phyloP scores from a whole-genome alignment of 1,140 invertebrate genomes.

The Drosophila ananassae region DNA sequence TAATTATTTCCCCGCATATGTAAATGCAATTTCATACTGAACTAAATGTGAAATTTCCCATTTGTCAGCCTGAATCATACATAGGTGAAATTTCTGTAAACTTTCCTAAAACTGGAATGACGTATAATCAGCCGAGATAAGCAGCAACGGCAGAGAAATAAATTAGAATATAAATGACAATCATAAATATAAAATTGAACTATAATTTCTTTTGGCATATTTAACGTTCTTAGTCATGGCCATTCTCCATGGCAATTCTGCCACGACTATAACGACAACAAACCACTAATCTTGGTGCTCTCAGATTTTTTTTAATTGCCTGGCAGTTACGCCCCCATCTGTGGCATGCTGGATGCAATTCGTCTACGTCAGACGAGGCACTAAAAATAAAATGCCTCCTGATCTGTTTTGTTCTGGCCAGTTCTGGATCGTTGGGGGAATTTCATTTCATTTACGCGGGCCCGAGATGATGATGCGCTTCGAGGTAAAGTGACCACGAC shows the following conservation, averaged over 20 bases:
- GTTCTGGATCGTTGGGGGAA: constrained; percentile 16
- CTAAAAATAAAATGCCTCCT: constrained; percentile 48
- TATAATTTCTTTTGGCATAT: constrained; percentile 53
- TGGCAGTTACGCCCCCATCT: constrained; percentile 48
- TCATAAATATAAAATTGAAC: constrained; percentile 43
- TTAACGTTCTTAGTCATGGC: constrained; percentile 5
- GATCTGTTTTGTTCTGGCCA: constrained; percentile 27
- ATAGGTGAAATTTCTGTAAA: constrained; percentile 19
- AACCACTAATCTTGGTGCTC: constrained; percentile 1
- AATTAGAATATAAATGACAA: constrained; percentile 35
- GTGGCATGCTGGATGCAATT: constrained; percentile 54
- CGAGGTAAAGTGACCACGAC: constrained; percentile 52
- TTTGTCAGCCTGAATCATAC: constrained; percentile 16
- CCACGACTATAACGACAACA: constrained; percentile 6
- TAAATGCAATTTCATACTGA: constrained; percentile 13
- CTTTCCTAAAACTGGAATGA: constrained; percentile 14
- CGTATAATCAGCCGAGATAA: constrained; percentile 17
- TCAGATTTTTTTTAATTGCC: constrained; percentile 64
- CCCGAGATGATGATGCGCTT: constrained; percentile 49
- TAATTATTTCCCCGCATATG: constrained; percentile 22
- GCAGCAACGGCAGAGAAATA: neutral
- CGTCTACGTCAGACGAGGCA: constrained; percentile 64
- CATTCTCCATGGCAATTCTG: constrained; percentile 19
- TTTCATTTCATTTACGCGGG: constrained; percentile 31
- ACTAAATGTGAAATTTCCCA: constrained; percentile 23